phyloP scores from a whole-genome alignment of 2,113 vertebrate genomes.

The Pluvialis apricaria region DNA sequence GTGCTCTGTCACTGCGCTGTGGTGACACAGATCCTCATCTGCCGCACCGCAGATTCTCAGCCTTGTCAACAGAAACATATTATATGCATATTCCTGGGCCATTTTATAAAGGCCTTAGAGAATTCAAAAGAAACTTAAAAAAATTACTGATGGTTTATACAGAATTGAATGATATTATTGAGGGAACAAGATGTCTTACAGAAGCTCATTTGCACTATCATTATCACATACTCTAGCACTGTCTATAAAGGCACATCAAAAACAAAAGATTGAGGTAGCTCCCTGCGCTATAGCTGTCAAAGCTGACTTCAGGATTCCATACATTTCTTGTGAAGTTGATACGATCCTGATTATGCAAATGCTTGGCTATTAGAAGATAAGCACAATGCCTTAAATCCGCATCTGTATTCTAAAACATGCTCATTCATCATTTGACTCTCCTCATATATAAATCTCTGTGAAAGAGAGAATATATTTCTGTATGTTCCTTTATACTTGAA shows the following conservation, averaged over 20 bases:
- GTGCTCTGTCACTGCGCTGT: neutral
- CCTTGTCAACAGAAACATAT: neutral
- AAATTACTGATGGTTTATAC: neutral
- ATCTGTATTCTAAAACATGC: neutral
- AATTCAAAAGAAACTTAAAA: neutral
- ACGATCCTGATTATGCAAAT: neutral
- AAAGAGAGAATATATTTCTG: neutral
- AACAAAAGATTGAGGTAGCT: neutral
- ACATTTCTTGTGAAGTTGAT: neutral
- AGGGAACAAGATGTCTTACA: neutral
- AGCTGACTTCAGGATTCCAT: constrained; percentile 9
- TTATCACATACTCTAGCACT: neutral
- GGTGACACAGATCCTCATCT: neutral
- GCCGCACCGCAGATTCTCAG: neutral
- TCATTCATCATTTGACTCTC: neutral
- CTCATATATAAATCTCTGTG: neutral
- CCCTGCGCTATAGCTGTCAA: neutral
- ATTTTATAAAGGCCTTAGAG: neutral
- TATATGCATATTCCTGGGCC: neutral
- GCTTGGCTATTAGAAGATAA: neutral
- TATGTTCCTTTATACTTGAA: neutral
- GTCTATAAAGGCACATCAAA: neutral
- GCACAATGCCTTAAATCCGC: neutral
- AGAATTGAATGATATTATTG: neutral
- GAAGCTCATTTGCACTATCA: neutral